Conservation (phyloP, 2,888 invertebrate genomes). For the Ormyrus labotus region DNA sequence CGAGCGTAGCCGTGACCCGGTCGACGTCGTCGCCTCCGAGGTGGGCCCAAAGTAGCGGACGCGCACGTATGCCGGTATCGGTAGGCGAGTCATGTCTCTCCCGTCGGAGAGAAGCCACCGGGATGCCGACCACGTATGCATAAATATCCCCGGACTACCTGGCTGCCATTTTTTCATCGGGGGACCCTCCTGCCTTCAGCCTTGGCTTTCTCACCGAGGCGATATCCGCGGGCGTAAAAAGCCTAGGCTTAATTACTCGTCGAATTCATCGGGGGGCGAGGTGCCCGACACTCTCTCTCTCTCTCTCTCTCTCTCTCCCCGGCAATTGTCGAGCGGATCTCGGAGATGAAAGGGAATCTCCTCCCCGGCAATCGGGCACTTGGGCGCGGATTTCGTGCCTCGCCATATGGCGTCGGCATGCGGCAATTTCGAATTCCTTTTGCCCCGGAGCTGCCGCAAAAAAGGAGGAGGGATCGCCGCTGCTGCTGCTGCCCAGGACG, state of each 20-base stretch:
- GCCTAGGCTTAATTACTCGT: too few species aligned
- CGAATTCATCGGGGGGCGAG: too few species aligned
- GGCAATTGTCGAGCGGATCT: neutral
- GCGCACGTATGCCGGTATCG: neutral
- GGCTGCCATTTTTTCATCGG: neutral
- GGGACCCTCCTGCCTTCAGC: neutral
- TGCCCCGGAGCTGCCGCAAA: neutral
- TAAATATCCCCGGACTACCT: neutral
- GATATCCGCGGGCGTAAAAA: too few species aligned
- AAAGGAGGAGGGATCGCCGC: neutral
- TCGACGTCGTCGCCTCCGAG: conserved; percentile 6
- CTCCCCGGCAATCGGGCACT: neutral
- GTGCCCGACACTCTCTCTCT: neutral
- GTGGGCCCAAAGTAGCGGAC: neutral
- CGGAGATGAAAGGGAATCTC: conserved; percentile 10
- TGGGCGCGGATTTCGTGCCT: conserved; percentile 10
- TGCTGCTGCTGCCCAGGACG: neutral
- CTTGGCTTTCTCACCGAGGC: neutral
- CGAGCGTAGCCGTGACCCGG: neutral
- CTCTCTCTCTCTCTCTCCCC: neutral
- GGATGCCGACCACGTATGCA: conserved; percentile 29
- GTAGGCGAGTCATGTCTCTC: neutral
- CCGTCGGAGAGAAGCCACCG: conserved; percentile 24
- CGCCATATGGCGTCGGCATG: conserved; percentile 60
- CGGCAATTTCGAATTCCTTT: conserved; percentile 55